phyloP scores from a whole-genome alignment of 1,140 invertebrate genomes.

The Heliothis subflexa region DNA sequence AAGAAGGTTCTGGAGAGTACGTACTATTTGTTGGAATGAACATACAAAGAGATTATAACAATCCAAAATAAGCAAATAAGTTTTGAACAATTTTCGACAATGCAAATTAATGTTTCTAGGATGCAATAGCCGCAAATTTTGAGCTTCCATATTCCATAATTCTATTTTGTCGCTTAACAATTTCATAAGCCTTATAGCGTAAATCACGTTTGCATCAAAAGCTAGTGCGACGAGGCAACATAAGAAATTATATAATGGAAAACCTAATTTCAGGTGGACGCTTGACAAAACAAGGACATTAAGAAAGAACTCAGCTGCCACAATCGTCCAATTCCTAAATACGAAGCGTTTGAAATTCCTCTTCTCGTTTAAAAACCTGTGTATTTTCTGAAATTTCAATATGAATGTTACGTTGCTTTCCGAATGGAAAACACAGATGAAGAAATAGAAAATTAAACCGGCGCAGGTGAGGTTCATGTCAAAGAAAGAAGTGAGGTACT shows the following conservation, averaged over 20 bases:
- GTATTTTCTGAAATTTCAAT: constrained; percentile 3
- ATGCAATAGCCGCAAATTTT: not conserved
- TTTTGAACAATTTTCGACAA: not conserved
- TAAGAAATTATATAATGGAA: not conserved
- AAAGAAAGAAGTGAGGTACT: not conserved
- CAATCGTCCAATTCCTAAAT: not conserved
- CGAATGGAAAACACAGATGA: not conserved
- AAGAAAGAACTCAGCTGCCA: not conserved
- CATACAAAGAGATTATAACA: not conserved
- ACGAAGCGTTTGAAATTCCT: not conserved
- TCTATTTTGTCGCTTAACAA: not conserved
- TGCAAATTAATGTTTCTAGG: not conserved
- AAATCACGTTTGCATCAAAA: not conserved
- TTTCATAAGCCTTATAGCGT: not conserved
- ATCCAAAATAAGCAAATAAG: not conserved
- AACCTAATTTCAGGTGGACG: not conserved
- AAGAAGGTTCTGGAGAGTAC: not conserved
- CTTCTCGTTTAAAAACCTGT: not conserved
- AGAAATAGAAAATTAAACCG: not conserved
- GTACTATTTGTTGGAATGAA: not conserved
- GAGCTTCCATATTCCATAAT: not conserved
- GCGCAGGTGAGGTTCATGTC: not conserved
- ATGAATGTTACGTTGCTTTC: not conserved
- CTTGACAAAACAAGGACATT: too few relatives aligned
- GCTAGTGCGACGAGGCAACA: not conserved